Percentiles rank a stretch among this genome's conserved stretches.
These are phyloP conservation scores for Bradysia coprophila DNA, from an alignment of 1,140 invertebrate genomes.

Conservation along the genomic window DNA sequence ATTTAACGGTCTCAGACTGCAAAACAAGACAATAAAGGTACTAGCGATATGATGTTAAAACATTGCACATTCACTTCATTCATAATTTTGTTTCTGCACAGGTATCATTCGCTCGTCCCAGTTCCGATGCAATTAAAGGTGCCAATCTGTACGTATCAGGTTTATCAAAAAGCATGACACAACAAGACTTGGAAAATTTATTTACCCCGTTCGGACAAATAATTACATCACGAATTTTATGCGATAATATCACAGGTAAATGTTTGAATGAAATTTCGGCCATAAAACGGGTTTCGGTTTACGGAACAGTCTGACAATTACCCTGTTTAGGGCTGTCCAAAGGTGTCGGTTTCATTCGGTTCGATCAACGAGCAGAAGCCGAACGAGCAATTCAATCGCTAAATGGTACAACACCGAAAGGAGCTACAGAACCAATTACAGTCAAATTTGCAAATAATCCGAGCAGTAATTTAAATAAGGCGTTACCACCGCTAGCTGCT, in stretches of 20 bases:
- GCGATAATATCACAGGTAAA: slow-evolving; percentile 50
- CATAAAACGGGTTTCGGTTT: background rate
- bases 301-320: background rate
- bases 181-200: slow-evolving; percentile 56
- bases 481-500: slow-evolving; percentile 5
- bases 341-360: slow-evolving; percentile 31
- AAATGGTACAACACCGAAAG: slow-evolving; percentile 29
- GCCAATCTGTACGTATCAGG: slow-evolving; percentile 71
- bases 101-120: slow-evolving; percentile 55
- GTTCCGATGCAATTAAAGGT: slow-evolving; percentile 66
- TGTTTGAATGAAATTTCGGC: background rate
- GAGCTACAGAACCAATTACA: slow-evolving; percentile 27
- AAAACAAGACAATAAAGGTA: slow-evolving; percentile 77
- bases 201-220: slow-evolving; percentile 59
- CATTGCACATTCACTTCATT: too few relatives aligned
- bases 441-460: slow-evolving; percentile 33
- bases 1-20: slow-evolving; percentile 56
- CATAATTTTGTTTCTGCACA: too few relatives aligned
- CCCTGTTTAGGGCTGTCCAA: slow-evolving; percentile 22
- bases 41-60: too few relatives aligned
- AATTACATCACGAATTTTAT: slow-evolving; percentile 64
- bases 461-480: slow-evolving; percentile 26
- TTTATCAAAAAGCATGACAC: slow-evolving; percentile 59
- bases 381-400: slow-evolving; percentile 30
- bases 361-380: slow-evolving; percentile 29